Evolutionary conservation across 2,888 invertebrate species (phyloP).

Genomic region (Catocala sponsa): DNA sequence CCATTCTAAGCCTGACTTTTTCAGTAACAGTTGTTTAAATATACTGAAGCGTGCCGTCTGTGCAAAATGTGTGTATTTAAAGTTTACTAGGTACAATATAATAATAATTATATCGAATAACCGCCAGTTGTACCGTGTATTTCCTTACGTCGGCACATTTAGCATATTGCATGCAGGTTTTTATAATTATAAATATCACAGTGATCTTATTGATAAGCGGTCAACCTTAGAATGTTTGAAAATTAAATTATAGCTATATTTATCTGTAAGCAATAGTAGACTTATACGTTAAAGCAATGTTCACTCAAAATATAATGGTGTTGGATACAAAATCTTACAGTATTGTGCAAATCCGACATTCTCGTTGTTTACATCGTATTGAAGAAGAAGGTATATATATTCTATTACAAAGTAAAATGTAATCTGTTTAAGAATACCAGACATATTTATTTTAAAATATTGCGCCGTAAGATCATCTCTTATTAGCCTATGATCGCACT

Average conservation of each 20-base stretch:
- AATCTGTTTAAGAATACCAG: too few relatives aligned
- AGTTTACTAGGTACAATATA: slow-evolving; percentile 28
- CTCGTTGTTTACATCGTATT: slow-evolving; percentile 75
- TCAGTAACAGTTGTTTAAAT: slow-evolving; percentile 78
- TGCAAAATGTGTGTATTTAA: slow-evolving; percentile 51
- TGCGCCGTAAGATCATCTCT: too few relatives aligned
- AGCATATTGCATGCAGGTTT: slow-evolving; percentile 4
- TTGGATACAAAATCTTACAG: slow-evolving; percentile 71
- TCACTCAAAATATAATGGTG: slow-evolving; percentile 70
- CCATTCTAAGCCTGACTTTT: slow-evolving; percentile 65
- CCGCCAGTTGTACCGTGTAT: slow-evolving; percentile 52
- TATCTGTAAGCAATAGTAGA: background rate
- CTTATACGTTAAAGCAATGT: slow-evolving; percentile 60
- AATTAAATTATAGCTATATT: slow-evolving; percentile 8
- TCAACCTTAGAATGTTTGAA: slow-evolving; percentile 25
- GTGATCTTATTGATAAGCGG: slow-evolving; percentile 24
- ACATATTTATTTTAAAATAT: too few relatives aligned
- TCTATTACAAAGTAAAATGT: too few relatives aligned
- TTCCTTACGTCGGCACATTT: slow-evolving; percentile 43
- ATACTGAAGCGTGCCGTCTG: slow-evolving; percentile 73
- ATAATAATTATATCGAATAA: slow-evolving; percentile 24
- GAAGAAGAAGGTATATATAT: slow-evolving; percentile 70
- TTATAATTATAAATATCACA: slow-evolving; percentile 28
- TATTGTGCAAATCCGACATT: slow-evolving; percentile 76
- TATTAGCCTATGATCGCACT: too few relatives aligned